Base-by-base conservation (phyloP, 1,140 invertebrate genomes). In the Centruroides sculpturatus region DNA sequence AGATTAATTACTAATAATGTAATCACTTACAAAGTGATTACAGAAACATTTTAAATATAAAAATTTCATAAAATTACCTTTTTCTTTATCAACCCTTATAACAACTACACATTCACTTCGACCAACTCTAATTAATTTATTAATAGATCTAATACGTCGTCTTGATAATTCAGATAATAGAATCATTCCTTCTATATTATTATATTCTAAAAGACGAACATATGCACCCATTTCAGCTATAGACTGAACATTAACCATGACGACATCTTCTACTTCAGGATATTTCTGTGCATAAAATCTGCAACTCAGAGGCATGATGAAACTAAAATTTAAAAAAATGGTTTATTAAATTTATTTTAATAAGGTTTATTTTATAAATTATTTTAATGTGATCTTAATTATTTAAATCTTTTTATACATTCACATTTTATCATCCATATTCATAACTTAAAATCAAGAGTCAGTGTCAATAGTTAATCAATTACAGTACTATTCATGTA, bases 161-260 rank as follows among this genome's bases (percentile, higher is more conserved):
- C 97, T 82, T 5, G 95, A 99, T 75, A 99, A 80, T 77, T 99
- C 97, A 34, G 93, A 98, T 0, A 93, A 75, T 66, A 93, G 76
- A 62, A 92, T 94, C 89, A 92, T 93, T 67, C 96, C 96, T 76
- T 98, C 96, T 64, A 97, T 98, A 70, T 98, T 95, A 74, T 99
- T 98, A 72, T 99, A 99, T 77, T 99, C 96, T 57, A 98, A 76
- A 55, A 99, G 77, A 74, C 96, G 88, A 4, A 98, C 97, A 75
- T 99, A 99, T 5, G 96, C 96, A 62, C 97, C 97, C 95, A 99
- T 99, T 78, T 99, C 95, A 47, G 94, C 95, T 68, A 99, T 99
- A 65, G 90, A 91, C 12, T 91, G 81, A 3, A 99, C 96, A 74
- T 96, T 99, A 5, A 98, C 96, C 93, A 99, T 97, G 10, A 99